These are phyloP conservation scores for Gastracanthus pulcherrimus DNA, from an alignment of 2,888 invertebrate genomes.

Conservation along the genomic window DNA sequence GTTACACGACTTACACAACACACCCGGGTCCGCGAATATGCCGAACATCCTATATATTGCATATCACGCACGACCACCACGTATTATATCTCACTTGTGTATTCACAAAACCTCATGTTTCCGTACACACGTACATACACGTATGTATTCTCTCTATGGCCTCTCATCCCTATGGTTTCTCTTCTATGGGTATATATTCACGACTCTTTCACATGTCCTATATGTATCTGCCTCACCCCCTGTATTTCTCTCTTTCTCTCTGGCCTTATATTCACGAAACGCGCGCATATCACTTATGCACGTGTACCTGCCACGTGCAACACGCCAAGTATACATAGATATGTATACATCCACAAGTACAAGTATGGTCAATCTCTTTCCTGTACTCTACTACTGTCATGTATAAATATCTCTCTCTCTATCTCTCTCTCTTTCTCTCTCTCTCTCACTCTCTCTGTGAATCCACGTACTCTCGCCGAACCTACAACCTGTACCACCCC, in stretches of 20 bases:
- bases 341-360: constrained; percentile 2
- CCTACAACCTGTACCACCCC: not conserved
- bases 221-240: not conserved
- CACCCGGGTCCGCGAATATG: no score
- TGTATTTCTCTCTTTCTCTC: constrained; percentile 2
- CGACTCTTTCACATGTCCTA: no score
- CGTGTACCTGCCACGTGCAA: constrained; percentile 39
- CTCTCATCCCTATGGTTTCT: no score
- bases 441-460: not conserved
- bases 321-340: not conserved
- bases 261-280: not conserved
- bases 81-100: no score
- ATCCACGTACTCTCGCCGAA: no score
- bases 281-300: constrained; percentile 18
- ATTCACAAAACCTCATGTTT: not conserved
- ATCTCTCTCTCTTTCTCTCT: not conserved
- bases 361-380: constrained; percentile 26
- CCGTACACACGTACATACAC: not conserved
- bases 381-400: not conserved
- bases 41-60: no score
- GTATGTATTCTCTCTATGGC: constrained; percentile 5
- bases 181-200: no score
- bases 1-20: no score
- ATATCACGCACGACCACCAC: no score
- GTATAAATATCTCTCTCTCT: not conserved